Evolutionary conservation across 2,888 invertebrate species (phyloP).

Genomic region (Drosophila paranaensis): DNA sequence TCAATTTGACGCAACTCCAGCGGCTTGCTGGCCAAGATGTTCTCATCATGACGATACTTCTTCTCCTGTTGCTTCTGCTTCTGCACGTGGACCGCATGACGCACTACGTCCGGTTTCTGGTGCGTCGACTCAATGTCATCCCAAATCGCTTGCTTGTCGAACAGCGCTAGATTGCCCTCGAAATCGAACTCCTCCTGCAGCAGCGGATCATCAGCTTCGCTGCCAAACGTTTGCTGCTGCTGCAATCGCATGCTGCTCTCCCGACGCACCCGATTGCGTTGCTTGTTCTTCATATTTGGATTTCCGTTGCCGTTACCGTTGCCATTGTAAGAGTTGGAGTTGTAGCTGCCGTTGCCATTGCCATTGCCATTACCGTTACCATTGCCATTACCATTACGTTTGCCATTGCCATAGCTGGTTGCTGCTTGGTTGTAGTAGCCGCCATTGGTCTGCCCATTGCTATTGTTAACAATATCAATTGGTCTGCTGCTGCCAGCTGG

Average conservation of each 20-base stretch:
- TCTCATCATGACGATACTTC: constrained; percentile 93
- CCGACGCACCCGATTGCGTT: constrained; percentile 76
- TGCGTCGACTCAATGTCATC: constrained; percentile 88
- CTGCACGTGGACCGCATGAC: constrained; percentile 71
- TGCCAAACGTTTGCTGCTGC: constrained; percentile 82
- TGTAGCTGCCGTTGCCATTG: constrained; percentile 28
- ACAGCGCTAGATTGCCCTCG: constrained; percentile 96
- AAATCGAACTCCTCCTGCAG: constrained; percentile 93
- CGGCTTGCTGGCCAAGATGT: constrained; percentile 89
- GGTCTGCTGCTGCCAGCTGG: constrained; percentile 62
- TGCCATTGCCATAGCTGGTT: constrained; percentile 68
- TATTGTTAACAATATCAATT: constrained; percentile 80
- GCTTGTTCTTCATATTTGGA: constrained; percentile 56
- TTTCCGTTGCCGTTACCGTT: constrained; percentile 50
- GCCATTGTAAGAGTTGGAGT: constrained; percentile 41
- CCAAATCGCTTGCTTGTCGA: constrained; percentile 94
- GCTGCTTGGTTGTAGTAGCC: constrained; percentile 64
- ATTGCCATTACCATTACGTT: constrained; percentile 44
- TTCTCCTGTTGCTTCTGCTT: constrained; percentile 83
- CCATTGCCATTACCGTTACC: constrained; percentile 39
- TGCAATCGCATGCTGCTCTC: constrained; percentile 80
- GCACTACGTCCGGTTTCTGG: constrained; percentile 84
- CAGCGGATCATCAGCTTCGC: constrained; percentile 83
- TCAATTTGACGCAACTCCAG: constrained; percentile 89
- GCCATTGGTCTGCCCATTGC: constrained; percentile 26